Evolutionary conservation across 2,113 vertebrate genomes (phyloP), one percentile per base, ranked within the genome.

Genomic region (Phodopus roborovskii): DNA sequence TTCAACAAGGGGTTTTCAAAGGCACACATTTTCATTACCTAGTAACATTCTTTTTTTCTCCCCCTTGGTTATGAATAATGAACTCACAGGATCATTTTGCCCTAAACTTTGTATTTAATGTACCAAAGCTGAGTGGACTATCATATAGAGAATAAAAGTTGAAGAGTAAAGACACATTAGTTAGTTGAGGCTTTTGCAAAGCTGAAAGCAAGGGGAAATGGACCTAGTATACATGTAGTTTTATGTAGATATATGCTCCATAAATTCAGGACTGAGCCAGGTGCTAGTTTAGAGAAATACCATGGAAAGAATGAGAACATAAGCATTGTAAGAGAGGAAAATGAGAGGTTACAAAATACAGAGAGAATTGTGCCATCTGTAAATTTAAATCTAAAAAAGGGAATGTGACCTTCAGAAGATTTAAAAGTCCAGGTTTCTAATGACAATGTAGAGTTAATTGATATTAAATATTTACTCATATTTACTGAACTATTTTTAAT

Each of bases 401-500:
- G 58, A 78, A 74, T 81, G 12, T 0, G 77, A 0, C 79, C 73
- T 96, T 74, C 20, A 50, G 11, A 94, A 79, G 26, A 70, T 8
- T 33, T 82, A 36, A 73, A 91, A 66, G 2, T 0, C 33, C 19
- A 0, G n/a, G 88, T 3, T 91, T 85, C 26, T 7, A 92, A 2
- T 78, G 17, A 68, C 28, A 83, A 36, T 58, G 82, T 50, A 66
- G 26, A 92, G 36, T 15, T 42, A 39, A 88, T 42, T 77, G 36
- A 77, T 73, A 50, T 73, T 17, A 95, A 95, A 16, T 64, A 82
- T 86, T 88, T 88, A 81, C n/a, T 92, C 28, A 39, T 60, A 83
- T 87, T 91, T 70, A 88, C 36, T 70, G 70, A 83, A 30, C 11
- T 70, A 36, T 78, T 10, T 93, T 93, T 95, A 92, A 95, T 19